Evolutionary conservation across 2,113 vertebrate species (phyloP).

Genomic region (Eolophus roseicapilla): DNA sequence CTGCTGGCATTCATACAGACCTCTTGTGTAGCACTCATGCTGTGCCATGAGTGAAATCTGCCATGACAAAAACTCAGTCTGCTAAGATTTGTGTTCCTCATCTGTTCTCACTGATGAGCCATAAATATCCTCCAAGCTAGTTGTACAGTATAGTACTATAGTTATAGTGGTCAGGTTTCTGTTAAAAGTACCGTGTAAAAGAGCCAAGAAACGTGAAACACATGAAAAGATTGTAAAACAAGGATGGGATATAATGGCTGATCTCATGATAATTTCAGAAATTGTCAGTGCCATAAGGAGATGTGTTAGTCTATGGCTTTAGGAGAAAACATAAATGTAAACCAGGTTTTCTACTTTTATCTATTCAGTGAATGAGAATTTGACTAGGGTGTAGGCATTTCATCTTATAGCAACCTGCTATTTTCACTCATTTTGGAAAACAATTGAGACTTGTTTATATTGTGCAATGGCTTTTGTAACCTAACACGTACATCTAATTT

Average conservation of each 20-base stretch:
- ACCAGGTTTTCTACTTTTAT: not conserved
- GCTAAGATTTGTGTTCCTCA: not conserved
- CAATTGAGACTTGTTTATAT: not conserved
- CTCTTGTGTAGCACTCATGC: not conserved
- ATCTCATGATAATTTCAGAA: slow-evolving; percentile 35
- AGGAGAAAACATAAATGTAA: slow-evolving; percentile 7
- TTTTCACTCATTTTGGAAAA: not conserved
- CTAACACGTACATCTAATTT: not conserved
- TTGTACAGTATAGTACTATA: not conserved
- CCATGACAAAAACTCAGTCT: not conserved
- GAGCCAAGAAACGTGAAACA: slow-evolving; percentile 31
- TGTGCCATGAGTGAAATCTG: not conserved
- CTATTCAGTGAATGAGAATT: not conserved
- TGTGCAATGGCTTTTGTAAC: not conserved
- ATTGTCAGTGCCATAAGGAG: not conserved
- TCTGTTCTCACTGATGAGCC: not conserved
- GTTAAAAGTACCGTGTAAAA: not conserved
- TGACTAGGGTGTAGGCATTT: not conserved
- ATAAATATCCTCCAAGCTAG: not conserved
- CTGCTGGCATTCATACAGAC: not conserved
- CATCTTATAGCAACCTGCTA: not conserved
- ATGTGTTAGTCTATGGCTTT: not conserved
- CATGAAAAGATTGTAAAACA: slow-evolving; percentile 17
- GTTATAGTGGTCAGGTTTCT: slow-evolving; percentile 7
- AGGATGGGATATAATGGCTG: not conserved